phyloP scores from a whole-genome alignment of 2,113 vertebrate species.

The Amphiprion ocellaris region DNA sequence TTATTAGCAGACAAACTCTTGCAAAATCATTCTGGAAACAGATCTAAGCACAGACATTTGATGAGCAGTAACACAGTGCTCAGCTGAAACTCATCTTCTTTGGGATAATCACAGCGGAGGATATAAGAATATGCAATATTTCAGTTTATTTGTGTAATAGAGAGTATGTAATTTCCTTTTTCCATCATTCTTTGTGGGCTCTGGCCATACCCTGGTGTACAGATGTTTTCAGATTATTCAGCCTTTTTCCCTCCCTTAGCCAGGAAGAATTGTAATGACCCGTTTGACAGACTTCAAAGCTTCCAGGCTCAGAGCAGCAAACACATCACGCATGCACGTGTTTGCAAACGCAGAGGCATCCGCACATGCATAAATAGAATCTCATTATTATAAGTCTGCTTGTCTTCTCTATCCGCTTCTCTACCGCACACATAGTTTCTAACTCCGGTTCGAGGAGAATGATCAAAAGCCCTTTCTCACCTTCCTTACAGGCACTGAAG shows the following conservation, averaged over 20 bases:
- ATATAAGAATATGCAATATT: neutral
- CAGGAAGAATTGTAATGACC: slow-evolving; percentile 37
- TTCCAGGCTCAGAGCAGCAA: slow-evolving; percentile 28
- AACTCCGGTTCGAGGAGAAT: slow-evolving; percentile 21
- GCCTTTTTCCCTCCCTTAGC: neutral
- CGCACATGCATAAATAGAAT: slow-evolving; percentile 12
- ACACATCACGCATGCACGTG: slow-evolving; percentile 20
- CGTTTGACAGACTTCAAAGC: slow-evolving; percentile 44
- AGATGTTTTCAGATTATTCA: slow-evolving; percentile 29
- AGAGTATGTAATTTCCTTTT: neutral
- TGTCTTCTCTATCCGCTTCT: slow-evolving; percentile 1
- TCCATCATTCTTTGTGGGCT: neutral
- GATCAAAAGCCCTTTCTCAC: slow-evolving; percentile 65
- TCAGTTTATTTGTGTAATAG: neutral
- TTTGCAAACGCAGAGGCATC: slow-evolving; percentile 15
- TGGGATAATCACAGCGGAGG: neutral
- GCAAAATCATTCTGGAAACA: too few species aligned
- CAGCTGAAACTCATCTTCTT: neutral
- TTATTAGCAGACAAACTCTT: neutral
- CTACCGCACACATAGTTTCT: slow-evolving; percentile 8
- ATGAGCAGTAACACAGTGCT: too few species aligned
- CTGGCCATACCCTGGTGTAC: neutral
- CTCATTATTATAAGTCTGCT: slow-evolving; percentile 39
- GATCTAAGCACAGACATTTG: too few species aligned
- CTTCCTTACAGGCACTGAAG: slow-evolving; percentile 51